Conservation (phyloP, 2,113 vertebrate genomes). For the Corapipo altera region DNA sequence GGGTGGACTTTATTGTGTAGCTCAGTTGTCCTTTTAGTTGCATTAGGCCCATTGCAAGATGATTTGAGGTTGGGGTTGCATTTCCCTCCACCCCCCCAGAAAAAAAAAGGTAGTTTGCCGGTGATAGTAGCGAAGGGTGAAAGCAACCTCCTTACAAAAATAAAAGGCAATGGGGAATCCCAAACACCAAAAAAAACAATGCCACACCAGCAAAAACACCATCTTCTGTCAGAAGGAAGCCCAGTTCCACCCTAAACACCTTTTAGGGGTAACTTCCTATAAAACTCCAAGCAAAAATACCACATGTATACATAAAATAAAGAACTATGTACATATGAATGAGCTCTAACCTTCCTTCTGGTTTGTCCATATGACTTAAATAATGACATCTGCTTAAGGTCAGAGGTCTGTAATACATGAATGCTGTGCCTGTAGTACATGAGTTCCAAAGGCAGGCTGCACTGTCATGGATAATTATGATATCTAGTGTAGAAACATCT, state of each 20-base stretch:
- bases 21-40: not conserved
- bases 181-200: not conserved
- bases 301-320: not conserved
- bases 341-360: conserved; percentile 30
- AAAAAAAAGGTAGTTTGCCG: not conserved
- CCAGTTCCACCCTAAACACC: not conserved
- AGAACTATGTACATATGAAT: not conserved
- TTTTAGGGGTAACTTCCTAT: not conserved
- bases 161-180: not conserved
- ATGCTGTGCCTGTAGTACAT: not conserved
- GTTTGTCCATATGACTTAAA: conserved; percentile 22
- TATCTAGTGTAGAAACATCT: not conserved
- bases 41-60: not conserved
- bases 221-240: not conserved
- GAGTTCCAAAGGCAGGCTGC: not conserved
- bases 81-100: not conserved
- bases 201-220: not conserved
- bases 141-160: too few relatives aligned
- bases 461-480: conserved; percentile 24
- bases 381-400: conserved; percentile 49
- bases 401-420: not conserved
- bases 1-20: not conserved
- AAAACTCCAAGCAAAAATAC: not conserved
- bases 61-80: not conserved
- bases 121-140: not conserved